A percentile compares a stretch with the other conserved stretches of the same genome.
Conservation (phyloP, 2,888 invertebrate genomes). For the Machimus atricapillus region DNA sequence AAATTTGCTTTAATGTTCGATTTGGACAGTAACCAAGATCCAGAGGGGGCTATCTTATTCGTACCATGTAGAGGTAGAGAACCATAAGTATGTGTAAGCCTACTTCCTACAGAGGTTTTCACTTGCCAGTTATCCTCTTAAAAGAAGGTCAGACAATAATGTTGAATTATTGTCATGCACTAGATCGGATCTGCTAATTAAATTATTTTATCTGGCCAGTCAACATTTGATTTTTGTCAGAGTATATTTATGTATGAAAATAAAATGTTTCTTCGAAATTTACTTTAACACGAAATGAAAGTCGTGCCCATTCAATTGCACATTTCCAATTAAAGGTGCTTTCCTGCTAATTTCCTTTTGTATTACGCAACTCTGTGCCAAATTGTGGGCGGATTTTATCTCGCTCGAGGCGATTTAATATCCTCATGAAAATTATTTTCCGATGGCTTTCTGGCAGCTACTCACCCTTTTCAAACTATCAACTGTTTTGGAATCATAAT, state of each 20-base stretch:
- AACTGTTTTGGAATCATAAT: background rate
- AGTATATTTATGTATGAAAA: background rate
- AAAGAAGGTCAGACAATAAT: background rate
- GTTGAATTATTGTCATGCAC: background rate
- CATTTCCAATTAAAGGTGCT: background rate
- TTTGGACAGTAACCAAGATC: background rate
- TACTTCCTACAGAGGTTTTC: background rate
- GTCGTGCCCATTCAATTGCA: background rate
- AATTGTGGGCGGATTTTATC: constrained; percentile 26
- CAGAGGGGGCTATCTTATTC: background rate
- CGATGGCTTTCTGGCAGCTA: background rate
- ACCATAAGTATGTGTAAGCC: background rate
- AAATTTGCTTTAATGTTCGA: background rate
- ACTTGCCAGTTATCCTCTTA: background rate
- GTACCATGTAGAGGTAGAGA: background rate
- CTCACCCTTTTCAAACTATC: background rate
- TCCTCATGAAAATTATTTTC: constrained; percentile 32
- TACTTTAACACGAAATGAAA: background rate
- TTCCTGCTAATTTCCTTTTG: constrained; percentile 7
- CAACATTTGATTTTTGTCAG: background rate
- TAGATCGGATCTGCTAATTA: background rate
- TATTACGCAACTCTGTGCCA: constrained; percentile 19
- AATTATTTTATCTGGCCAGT: background rate
- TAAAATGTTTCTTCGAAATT: background rate
- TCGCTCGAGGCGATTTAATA: constrained; percentile 18